These are phyloP conservation scores for Brenthis daphne DNA, from an alignment of 2,888 invertebrate genomes.

Conservation along the genomic window DNA sequence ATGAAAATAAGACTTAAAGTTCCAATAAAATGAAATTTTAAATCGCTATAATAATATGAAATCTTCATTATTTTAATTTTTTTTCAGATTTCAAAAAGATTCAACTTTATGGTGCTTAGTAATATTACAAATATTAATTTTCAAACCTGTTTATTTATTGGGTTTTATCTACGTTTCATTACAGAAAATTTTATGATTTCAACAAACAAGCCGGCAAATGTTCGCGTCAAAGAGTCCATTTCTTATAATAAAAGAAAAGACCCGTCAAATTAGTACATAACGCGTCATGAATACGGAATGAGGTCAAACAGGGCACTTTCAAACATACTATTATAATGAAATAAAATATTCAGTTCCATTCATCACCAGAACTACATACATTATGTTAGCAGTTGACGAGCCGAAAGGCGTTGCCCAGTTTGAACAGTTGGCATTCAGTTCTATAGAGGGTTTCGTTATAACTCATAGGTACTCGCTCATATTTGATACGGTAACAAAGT, in stretches of 20 bases:
- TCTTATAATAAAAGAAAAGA: constrained; percentile 71
- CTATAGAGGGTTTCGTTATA: constrained; percentile 46
- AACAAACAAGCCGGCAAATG: constrained; percentile 52
- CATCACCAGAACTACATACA: constrained; percentile 63
- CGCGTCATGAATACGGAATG: constrained; percentile 77
- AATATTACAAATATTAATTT: no score
- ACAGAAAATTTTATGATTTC: constrained; percentile 47
- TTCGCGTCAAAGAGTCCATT: constrained; percentile 69
- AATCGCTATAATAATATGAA: no score
- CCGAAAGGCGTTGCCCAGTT: constrained; percentile 74
- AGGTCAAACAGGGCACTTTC: constrained; percentile 78
- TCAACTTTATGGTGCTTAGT: no score
- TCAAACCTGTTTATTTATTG: not conserved
- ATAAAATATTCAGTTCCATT: constrained; percentile 80
- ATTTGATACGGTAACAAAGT: constrained; percentile 20
- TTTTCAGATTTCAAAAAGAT: no score
- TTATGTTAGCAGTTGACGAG: constrained; percentile 59
- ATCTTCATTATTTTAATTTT: no score
- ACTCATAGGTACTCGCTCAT: constrained; percentile 32
- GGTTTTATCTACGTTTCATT: constrained; percentile 20
- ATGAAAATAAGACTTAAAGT: no score
- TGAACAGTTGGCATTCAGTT: constrained; percentile 71
- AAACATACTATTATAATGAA: constrained; percentile 74
- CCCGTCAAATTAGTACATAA: constrained; percentile 79
- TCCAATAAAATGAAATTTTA: no score